Evolutionary conservation across 2,797 vertebrate species (phyloP).

Genomic region (Merluccius polli): DNA sequence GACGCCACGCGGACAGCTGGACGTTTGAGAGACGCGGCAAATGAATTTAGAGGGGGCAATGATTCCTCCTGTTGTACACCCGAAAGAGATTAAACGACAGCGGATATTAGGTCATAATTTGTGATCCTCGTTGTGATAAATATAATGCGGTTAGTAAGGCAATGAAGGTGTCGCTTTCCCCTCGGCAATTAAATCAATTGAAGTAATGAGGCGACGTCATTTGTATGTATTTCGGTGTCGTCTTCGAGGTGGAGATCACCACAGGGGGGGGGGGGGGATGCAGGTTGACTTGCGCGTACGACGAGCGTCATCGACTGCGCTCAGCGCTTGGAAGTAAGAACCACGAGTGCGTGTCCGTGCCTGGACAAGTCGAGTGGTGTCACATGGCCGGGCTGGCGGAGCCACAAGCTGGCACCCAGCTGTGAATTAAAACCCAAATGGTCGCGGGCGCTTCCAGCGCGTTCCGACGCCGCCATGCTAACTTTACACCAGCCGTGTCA

Average conservation of each 20-base stretch:
- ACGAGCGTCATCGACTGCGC: too few species aligned
- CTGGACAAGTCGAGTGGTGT: background rate
- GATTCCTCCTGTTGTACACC: slow-evolving; percentile 67
- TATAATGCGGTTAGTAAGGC: slow-evolving; percentile 61
- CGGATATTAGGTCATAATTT: slow-evolving; percentile 66
- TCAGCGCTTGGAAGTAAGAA: too few species aligned
- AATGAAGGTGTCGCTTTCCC: slow-evolving; percentile 65
- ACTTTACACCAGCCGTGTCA: background rate
- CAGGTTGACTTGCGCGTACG: background rate
- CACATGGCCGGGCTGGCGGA: background rate
- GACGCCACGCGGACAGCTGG: slow-evolving; percentile 55
- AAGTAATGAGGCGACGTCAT: slow-evolving; percentile 48
- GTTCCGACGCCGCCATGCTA: background rate
- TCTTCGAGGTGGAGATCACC: slow-evolving; percentile 46
- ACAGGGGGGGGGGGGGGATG: slow-evolving; percentile 25
- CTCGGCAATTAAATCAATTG: slow-evolving; percentile 61
- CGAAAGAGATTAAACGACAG: slow-evolving; percentile 69
- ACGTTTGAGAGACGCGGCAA: slow-evolving; percentile 65
- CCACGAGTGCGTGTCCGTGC: background rate
- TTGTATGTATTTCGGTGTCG: slow-evolving; percentile 60
- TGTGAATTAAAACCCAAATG: background rate
- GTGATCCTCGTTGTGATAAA: slow-evolving; percentile 64
- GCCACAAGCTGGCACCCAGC: background rate
- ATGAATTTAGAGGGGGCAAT: slow-evolving; percentile 67
- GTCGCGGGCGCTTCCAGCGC: background rate